Percentiles rank a stretch among this genome's conserved stretches.
Evolutionary conservation across 1,140 invertebrate species (phyloP).

Genomic region (Papilio glaucus): DNA sequence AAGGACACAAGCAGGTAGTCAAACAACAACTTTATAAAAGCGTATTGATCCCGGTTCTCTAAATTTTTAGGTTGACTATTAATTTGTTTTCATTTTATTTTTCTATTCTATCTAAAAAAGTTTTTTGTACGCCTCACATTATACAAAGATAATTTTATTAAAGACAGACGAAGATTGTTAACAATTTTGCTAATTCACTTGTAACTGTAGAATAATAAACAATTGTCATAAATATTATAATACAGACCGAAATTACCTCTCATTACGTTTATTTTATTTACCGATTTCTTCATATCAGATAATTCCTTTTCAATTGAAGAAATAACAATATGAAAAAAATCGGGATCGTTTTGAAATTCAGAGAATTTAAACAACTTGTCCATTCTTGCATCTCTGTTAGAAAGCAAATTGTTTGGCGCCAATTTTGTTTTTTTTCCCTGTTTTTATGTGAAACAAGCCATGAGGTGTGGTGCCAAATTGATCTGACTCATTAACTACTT

Average conservation of each 20-base stretch:
- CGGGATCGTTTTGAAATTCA: slow-evolving; percentile 51
- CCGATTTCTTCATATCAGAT: slow-evolving; percentile 61
- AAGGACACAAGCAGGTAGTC: too few species aligned
- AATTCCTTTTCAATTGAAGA: slow-evolving; percentile 58
- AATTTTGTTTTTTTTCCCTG: slow-evolving; percentile 25
- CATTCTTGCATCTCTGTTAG: neutral
- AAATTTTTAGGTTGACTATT: too few species aligned
- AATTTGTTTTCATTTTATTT: too few species aligned
- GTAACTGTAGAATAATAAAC: too few species aligned
- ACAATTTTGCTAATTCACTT: too few species aligned
- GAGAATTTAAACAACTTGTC: slow-evolving; percentile 43
- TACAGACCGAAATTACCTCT: slow-evolving; percentile 53
- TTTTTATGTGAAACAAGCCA: slow-evolving; percentile 1
- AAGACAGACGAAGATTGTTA: too few species aligned
- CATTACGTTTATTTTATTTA: slow-evolving; percentile 66
- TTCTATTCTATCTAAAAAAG: too few species aligned
- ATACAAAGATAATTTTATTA: too few species aligned
- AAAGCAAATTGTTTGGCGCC: slow-evolving; percentile 5
- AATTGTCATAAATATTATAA: too few species aligned
- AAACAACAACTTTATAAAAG: too few species aligned
- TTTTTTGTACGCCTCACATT: too few species aligned
- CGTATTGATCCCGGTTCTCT: too few species aligned
- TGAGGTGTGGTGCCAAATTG: slow-evolving; percentile 21
- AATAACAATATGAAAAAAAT: slow-evolving; percentile 57
- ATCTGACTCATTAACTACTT: slow-evolving; percentile 27